These are phyloP conservation scores for Meghimatium bilineatum DNA, from an alignment of 2,888 invertebrate genomes.

Conservation along the genomic window DNA sequence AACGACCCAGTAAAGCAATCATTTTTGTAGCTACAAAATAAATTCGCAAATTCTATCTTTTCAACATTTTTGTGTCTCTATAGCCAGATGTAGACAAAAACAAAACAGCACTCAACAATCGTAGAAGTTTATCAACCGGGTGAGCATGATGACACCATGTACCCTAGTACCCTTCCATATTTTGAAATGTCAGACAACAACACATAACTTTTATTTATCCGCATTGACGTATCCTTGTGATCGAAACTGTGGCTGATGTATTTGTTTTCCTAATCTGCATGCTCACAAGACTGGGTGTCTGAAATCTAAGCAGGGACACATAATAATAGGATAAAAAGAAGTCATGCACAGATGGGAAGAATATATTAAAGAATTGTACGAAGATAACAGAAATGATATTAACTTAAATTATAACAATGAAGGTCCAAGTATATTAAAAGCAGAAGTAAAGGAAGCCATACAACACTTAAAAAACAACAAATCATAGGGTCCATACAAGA, in stretches of 20 bases:
- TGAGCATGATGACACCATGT: conserved; percentile 29
- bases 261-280: too few species aligned
- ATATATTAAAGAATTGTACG: too few species aligned
- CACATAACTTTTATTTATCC: not conserved
- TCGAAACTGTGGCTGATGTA: not conserved
- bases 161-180: conserved; percentile 36
- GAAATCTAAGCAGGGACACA: too few species aligned
- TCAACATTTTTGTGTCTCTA: not conserved
- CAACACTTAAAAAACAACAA: too few species aligned
- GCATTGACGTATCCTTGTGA: conserved; percentile 2
- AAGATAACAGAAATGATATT: too few species aligned
- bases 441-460: too few species aligned
- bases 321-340: too few species aligned
- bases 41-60: not conserved
- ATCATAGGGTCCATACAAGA: too few species aligned
- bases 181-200: not conserved
- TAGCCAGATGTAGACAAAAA: not conserved
- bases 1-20: conserved; percentile 27
- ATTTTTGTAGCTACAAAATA: not conserved
- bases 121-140: not conserved
- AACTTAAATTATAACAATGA: too few species aligned
- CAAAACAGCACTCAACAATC: not conserved
- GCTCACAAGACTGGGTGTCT: too few species aligned
- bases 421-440: too few species aligned
- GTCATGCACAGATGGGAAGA: too few species aligned